Evolutionary conservation across 2,113 vertebrate genomes (phyloP).

Genomic region (Tauraco erythrolophus): DNA sequence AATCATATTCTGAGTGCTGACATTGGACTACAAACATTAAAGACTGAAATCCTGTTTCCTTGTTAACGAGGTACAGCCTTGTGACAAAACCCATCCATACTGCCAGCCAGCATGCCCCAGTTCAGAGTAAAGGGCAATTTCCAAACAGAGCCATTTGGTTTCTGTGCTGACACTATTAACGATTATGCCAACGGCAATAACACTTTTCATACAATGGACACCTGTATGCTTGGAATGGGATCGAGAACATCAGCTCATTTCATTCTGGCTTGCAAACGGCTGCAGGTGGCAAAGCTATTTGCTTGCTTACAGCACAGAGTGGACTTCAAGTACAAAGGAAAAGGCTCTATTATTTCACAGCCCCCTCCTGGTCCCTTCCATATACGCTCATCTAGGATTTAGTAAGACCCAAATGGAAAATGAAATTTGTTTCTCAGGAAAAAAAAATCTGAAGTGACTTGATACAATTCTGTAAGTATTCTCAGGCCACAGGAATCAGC

Average conservation of each 20-base stretch:
- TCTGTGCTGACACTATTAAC: background rate
- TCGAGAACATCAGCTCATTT: background rate
- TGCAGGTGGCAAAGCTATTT: conserved; percentile 47
- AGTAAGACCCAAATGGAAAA: background rate
- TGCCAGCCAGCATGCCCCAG: background rate
- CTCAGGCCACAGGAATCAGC: background rate
- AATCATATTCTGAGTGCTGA: background rate
- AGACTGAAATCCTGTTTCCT: background rate
- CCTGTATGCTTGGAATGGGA: conserved; percentile 32
- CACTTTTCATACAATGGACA: background rate
- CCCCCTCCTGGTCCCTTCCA: background rate
- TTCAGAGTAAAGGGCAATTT: conserved; percentile 25
- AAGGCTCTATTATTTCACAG: background rate
- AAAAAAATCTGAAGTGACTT: background rate
- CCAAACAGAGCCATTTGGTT: background rate
- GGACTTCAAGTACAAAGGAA: background rate
- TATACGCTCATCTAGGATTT: background rate
- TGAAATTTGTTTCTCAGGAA: background rate
- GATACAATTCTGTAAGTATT: background rate
- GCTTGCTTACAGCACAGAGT: background rate
- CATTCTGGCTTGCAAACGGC: background rate
- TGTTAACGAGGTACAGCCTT: background rate
- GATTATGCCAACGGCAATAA: background rate
- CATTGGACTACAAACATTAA: background rate
- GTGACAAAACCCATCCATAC: background rate